These are phyloP conservation scores for Papilio demoleus DNA, from an alignment of 2,888 invertebrate species.

Conservation along the genomic window DNA sequence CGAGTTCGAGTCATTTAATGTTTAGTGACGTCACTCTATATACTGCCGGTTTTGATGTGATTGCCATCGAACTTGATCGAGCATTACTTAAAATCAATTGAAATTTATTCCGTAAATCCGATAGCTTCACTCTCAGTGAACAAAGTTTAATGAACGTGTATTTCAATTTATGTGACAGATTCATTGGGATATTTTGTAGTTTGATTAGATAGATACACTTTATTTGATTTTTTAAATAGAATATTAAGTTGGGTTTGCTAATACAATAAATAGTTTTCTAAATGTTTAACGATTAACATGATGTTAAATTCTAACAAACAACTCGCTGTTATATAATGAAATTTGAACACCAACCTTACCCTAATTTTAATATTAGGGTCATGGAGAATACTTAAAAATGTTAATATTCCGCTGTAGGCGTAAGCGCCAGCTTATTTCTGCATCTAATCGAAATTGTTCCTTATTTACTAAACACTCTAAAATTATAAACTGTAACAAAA, in stretches of 20 bases:
- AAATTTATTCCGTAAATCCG: no score
- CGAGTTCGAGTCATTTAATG: no score
- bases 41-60: not conserved
- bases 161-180: no score
- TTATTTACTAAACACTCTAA: not conserved
- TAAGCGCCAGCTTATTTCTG: slow-evolving; percentile 9
- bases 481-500: slow-evolving; percentile 7
- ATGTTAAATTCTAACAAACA: not conserved
- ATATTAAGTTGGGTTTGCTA: no score
- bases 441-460: slow-evolving; percentile 1
- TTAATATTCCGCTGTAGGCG: slow-evolving; percentile 7
- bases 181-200: no score
- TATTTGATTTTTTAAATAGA: no score
- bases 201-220: no score
- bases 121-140: no score
- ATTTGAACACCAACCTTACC: slow-evolving; percentile 13
- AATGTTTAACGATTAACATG: not conserved
- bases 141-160: no score
- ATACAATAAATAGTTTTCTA: not conserved
- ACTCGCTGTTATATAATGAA: slow-evolving; percentile 1
- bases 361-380: slow-evolving; percentile 24
- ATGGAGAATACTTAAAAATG: slow-evolving; percentile 26
- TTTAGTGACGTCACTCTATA: no score
- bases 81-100: not conserved
- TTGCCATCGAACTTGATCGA: not conserved